Percentiles rank a stretch among this genome's conserved stretches.
These are phyloP conservation scores for Anaspis maculata DNA, from an alignment of 2,888 invertebrate species.

Conservation along the genomic window DNA sequence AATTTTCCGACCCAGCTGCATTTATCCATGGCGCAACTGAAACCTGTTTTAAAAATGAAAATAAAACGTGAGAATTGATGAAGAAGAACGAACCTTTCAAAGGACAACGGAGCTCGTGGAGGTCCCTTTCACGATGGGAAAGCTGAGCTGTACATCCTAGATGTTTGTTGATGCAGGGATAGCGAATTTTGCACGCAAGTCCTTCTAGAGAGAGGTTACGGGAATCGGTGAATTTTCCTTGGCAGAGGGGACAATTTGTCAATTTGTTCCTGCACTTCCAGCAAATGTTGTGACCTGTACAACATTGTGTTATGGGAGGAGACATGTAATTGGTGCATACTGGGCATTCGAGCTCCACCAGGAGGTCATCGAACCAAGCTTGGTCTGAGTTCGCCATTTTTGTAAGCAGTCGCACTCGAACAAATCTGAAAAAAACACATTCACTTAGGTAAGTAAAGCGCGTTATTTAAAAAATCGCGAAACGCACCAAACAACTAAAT, in stretches of 20 bases:
- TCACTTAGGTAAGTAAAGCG: too few relatives aligned
- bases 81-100: too few relatives aligned
- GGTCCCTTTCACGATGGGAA: constrained; percentile 17
- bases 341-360: constrained; percentile 24
- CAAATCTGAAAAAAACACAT: too few relatives aligned
- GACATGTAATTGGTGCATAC: constrained; percentile 24
- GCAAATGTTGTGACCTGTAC: constrained; percentile 23
- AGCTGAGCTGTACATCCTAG: constrained; percentile 19
- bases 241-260: constrained; percentile 21
- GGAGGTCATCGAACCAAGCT: constrained; percentile 19
- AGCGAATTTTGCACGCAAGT: constrained; percentile 22
- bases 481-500: too few relatives aligned
- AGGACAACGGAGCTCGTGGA: constrained; percentile 19
- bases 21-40: constrained; percentile 21
- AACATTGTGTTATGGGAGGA: constrained; percentile 23
- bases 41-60: too few relatives aligned
- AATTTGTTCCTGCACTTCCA: constrained; percentile 19
- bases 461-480: too few relatives aligned
- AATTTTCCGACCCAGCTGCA: constrained; percentile 20
- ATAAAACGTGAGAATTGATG: too few relatives aligned
- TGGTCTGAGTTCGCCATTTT: too few relatives aligned
- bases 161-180: constrained; percentile 21
- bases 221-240: constrained; percentile 20
- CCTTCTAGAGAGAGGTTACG: constrained; percentile 23
- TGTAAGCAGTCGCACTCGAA: too few relatives aligned